phyloP scores from a whole-genome alignment of 2,113 vertebrate species.

The Oreocharis arfaki region DNA sequence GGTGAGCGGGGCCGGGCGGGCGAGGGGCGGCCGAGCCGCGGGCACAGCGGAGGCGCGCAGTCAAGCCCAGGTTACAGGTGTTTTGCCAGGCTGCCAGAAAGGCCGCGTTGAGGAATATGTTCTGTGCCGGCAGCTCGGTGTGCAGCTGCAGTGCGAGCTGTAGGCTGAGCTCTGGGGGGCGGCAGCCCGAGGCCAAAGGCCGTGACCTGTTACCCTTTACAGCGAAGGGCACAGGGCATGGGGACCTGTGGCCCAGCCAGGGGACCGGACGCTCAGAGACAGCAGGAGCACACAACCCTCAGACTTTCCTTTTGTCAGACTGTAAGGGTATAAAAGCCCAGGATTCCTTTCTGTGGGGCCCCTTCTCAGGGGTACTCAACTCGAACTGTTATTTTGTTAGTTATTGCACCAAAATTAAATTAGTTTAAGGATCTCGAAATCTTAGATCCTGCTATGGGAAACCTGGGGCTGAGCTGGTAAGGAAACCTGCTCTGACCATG shows the following conservation, averaged over 20 bases:
- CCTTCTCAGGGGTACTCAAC: neutral
- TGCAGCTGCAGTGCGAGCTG: neutral
- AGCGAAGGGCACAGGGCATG: neutral
- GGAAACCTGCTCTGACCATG: neutral
- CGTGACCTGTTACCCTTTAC: neutral
- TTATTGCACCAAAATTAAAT: neutral
- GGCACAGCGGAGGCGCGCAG: neutral
- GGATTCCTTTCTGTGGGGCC: neutral
- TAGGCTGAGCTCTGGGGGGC: neutral
- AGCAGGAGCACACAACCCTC: neutral
- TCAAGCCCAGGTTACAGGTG: neutral
- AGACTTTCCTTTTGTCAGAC: neutral
- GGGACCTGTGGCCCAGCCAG: neutral
- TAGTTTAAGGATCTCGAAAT: neutral
- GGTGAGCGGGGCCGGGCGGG: constrained; percentile 61
- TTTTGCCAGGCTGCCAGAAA: neutral
- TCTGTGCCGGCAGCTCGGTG: neutral
- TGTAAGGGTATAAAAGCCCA: neutral
- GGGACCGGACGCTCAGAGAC: neutral
- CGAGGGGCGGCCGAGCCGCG: neutral
- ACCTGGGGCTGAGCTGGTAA: neutral
- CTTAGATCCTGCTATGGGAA: neutral
- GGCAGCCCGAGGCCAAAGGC: neutral
- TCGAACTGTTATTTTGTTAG: neutral
- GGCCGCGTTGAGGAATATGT: rapidly evolving